Conservation (phyloP, 2,113 vertebrate genomes). For the Macrotus californicus region DNA sequence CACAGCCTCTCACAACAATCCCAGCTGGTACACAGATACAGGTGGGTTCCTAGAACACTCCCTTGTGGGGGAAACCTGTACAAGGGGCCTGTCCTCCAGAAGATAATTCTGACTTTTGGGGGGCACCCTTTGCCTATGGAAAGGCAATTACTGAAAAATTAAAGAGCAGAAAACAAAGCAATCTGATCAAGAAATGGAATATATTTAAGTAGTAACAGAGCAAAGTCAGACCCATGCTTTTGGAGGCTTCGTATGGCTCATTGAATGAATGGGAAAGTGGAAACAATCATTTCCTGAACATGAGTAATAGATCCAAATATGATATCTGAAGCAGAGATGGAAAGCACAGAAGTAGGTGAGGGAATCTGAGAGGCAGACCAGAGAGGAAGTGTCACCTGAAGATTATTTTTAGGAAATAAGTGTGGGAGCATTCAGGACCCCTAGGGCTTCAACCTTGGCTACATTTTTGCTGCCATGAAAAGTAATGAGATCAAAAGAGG, state of each 20-base stretch:
- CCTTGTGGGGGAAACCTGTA: too few species aligned
- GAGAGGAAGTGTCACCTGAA: neutral
- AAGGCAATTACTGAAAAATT: neutral
- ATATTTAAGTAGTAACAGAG: neutral
- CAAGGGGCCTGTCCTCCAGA: too few species aligned
- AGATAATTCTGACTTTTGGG: too few species aligned
- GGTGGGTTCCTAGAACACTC: too few species aligned
- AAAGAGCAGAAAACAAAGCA: neutral
- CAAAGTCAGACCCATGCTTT: neutral
- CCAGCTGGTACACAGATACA: too few species aligned
- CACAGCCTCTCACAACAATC: too few species aligned
- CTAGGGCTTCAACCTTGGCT: neutral
- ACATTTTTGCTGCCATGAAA: neutral
- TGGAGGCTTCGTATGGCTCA: neutral
- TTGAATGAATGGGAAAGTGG: neutral
- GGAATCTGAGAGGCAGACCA: neutral
- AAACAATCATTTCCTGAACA: neutral
- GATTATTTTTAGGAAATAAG: neutral
- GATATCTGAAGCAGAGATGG: neutral
- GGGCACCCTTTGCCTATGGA: neutral
- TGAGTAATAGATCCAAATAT: neutral
- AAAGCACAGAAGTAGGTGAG: neutral
- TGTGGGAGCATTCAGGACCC: neutral
- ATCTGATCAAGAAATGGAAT: neutral
- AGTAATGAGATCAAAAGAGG: neutral